Conservation (phyloP, 2,113 vertebrate species). For the Crotophaga sulcirostris region DNA sequence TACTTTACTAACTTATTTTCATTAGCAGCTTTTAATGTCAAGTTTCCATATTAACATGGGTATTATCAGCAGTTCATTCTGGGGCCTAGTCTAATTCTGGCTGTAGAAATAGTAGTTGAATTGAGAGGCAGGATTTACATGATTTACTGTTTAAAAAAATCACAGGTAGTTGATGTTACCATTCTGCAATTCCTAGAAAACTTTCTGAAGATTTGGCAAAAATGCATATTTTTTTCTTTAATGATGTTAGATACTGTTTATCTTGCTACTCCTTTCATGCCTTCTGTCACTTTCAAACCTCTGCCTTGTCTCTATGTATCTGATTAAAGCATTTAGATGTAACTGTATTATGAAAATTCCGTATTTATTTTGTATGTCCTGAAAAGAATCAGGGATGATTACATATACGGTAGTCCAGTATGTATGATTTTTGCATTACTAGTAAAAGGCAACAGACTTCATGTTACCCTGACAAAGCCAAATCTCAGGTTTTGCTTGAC, state of each 20-base stretch:
- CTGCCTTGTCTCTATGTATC: not conserved
- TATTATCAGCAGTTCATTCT: not conserved
- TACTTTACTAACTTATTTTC: not conserved
- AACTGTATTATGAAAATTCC: not conserved
- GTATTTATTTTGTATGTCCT: not conserved
- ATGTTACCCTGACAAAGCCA: not conserved
- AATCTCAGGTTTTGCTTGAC: not conserved
- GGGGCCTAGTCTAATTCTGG: not conserved
- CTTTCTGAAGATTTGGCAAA: not conserved
- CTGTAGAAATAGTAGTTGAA: not conserved
- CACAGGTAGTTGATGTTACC: not conserved
- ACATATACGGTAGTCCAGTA: not conserved
- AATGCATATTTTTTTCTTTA: not conserved
- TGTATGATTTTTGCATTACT: accelerated
- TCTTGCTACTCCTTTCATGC: not conserved
- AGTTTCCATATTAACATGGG: not conserved
- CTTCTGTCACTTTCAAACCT: not conserved
- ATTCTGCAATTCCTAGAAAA: not conserved
- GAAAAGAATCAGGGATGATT: not conserved
- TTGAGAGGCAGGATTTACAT: not conserved
- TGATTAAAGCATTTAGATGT: not conserved
- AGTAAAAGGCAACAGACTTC: not conserved
- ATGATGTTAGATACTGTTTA: not conserved
- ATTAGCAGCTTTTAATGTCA: not conserved
- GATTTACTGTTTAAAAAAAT: not conserved